Base-by-base conservation (phyloP, 2,888 invertebrate species). In the Microctonus brassicae region DNA sequence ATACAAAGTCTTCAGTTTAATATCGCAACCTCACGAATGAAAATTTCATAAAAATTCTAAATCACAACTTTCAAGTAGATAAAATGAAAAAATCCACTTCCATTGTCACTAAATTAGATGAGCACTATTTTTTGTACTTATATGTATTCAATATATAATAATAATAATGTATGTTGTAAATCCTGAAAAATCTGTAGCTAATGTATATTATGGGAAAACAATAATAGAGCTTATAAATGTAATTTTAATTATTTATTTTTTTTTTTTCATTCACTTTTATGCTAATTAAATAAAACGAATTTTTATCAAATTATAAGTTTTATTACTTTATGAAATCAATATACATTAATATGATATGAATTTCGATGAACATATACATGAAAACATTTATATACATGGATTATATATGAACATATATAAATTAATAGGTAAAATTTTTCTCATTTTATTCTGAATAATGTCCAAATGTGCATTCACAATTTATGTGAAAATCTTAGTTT, bases 401-500 rank as follows among this genome's bases (percentile, higher is more conserved):
- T n/a, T n/a, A n/a, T n/a, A n/a, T n/a, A n/a, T n/a, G 6, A 22
- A 47, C 10, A 34, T 34, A 39, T 65, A 60, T 68, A 65, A 69
- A 72, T n/a, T n/a, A 72, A 65, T 72, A 69, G 39, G n/a, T 39
- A 39, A 39, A 5, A 13, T 13, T 13, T 13, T n/a, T 39, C 11
- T 39, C 11, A 39, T 39, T 68, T 47, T n/a, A 70, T 47, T 42
- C 26, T 36, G 10, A 17, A 34, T 34, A 39, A 42, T 73, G 55
- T 77, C 58, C 42, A 61, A 47, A 60, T 61, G 36, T 67, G 72
- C 58, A 39, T 66, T 26, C 10, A 36, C 29, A 69, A 33, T 76
- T 72, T 78, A 82, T 74, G 75, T 76, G 77, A 73, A 76, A 73
- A 74, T 72, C 73, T 69, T 68, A 72, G 68, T 73, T 73, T 79